These are phyloP conservation scores for Apaloderma vittatum DNA, from an alignment of 2,113 vertebrate genomes.

Conservation along the genomic window DNA sequence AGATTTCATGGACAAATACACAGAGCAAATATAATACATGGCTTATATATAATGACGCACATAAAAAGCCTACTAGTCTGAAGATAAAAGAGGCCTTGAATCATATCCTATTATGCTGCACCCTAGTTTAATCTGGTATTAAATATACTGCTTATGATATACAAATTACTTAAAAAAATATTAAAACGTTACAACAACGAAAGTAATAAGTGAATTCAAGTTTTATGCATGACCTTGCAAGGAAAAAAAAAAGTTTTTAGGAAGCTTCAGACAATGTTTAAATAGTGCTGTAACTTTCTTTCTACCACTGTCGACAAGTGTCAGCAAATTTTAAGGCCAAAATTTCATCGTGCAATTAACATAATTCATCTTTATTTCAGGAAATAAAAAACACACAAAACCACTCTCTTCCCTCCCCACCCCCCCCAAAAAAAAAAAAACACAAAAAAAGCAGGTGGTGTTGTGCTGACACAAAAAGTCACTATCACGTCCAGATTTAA, in stretches of 20 bases:
- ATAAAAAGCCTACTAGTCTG: background rate
- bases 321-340: conserved; percentile 48
- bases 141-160: conserved; percentile 49
- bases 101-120: conserved; percentile 42
- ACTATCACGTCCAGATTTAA: conserved; percentile 53
- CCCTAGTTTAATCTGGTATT: conserved; percentile 49
- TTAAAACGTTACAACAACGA: conserved; percentile 70
- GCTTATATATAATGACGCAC: conserved; percentile 9
- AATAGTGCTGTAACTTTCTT: background rate
- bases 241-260: conserved; percentile 27
- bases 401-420: rapidly evolving
- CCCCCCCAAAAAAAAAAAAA: rapidly evolving
- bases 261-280: conserved; percentile 45
- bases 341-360: conserved; percentile 26
- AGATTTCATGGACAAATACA: background rate
- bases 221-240: conserved; percentile 61
- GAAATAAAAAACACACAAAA: background rate
- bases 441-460: background rate
- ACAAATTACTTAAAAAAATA: conserved; percentile 22
- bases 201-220: conserved; percentile 74
- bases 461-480: conserved; percentile 2
- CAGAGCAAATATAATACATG: conserved; percentile 28
- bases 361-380: conserved; percentile 24
- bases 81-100: conserved; percentile 49
- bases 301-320: background rate